phyloP scores from a whole-genome alignment of 2,888 invertebrate species.

The Drosophila affinis region DNA sequence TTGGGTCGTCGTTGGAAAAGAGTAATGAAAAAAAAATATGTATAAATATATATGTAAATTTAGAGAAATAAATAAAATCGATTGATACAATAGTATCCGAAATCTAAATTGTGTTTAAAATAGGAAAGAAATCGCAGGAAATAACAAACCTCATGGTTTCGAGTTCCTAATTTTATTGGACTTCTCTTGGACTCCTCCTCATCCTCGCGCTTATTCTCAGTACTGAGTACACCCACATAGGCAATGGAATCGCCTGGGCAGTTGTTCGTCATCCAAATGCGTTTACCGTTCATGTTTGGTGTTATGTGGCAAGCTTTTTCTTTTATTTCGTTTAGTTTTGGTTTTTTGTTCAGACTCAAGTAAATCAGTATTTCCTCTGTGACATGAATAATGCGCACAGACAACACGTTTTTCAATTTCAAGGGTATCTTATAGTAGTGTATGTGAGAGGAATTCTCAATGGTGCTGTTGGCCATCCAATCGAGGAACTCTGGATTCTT shows the following conservation, averaged over 20 bases:
- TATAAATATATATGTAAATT: too few species aligned
- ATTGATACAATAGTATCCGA: too few species aligned
- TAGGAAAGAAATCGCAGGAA: too few species aligned
- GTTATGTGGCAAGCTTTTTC: neutral
- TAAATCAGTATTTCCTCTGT: slow-evolving; percentile 21
- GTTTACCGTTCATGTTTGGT: slow-evolving; percentile 9
- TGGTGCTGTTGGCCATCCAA: slow-evolving; percentile 20
- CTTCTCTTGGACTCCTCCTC: too few species aligned
- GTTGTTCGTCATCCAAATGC: slow-evolving; percentile 32
- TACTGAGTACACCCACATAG: slow-evolving; percentile 21
- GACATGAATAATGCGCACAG: slow-evolving; percentile 26
- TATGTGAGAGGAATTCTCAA: neutral
- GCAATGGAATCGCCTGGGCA: slow-evolving; percentile 15
- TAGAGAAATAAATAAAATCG: too few species aligned
- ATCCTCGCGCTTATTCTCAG: neutral
- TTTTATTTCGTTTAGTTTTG: neutral
- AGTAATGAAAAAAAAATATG: too few species aligned
- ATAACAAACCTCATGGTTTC: too few species aligned
- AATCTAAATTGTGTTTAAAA: too few species aligned
- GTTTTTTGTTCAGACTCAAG: slow-evolving; percentile 22
- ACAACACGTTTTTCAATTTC: slow-evolving; percentile 9
- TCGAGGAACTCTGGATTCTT: neutral
- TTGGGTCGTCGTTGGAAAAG: too few species aligned
- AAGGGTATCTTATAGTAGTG: slow-evolving; percentile 28
- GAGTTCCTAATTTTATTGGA: too few species aligned